phyloP scores from a whole-genome alignment of 2,888 invertebrate species.

The Leptopterna dolabrata region DNA sequence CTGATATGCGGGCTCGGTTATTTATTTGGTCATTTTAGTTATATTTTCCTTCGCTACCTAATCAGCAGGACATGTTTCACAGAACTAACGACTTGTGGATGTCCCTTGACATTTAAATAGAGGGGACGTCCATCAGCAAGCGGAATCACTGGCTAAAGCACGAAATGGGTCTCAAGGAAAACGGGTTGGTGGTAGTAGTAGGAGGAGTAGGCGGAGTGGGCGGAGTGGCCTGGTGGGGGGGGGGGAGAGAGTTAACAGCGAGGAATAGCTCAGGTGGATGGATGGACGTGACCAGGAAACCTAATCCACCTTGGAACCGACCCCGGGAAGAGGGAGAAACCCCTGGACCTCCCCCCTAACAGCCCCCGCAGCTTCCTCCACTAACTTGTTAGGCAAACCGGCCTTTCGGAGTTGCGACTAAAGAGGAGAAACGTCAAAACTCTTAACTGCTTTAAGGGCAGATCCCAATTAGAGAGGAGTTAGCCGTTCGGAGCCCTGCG shows the following conservation, averaged over 20 bases:
- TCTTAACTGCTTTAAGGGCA: conserved; percentile 59
- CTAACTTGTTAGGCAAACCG: conserved; percentile 53
- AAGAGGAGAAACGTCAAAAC: conserved; percentile 58
- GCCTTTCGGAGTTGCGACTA: conserved; percentile 35
- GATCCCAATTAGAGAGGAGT: conserved; percentile 56
- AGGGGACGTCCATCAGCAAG: not conserved
- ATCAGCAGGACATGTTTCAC: not conserved
- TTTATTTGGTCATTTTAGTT: too few species aligned
- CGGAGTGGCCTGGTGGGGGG: not conserved
- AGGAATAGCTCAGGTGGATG: conserved; percentile 18
- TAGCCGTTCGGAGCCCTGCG: conserved; percentile 37
- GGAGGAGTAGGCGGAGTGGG: not conserved
- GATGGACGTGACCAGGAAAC: conserved; percentile 32
- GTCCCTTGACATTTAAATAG: not conserved
- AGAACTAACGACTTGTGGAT: not conserved
- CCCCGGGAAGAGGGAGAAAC: not conserved
- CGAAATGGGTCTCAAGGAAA: not conserved
- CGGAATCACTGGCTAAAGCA: not conserved
- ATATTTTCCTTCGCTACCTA: not conserved
- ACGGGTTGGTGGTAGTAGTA: not conserved
- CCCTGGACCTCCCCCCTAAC: not conserved
- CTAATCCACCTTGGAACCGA: conserved; percentile 3
- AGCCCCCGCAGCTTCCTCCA: not conserved
- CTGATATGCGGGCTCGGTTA: too few species aligned
- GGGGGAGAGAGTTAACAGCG: conserved; percentile 5